Percentiles rank a stretch among this genome's conserved stretches.
Evolutionary conservation across 2,888 invertebrate genomes (phyloP).

Genomic region (Ichneumon xanthorius): DNA sequence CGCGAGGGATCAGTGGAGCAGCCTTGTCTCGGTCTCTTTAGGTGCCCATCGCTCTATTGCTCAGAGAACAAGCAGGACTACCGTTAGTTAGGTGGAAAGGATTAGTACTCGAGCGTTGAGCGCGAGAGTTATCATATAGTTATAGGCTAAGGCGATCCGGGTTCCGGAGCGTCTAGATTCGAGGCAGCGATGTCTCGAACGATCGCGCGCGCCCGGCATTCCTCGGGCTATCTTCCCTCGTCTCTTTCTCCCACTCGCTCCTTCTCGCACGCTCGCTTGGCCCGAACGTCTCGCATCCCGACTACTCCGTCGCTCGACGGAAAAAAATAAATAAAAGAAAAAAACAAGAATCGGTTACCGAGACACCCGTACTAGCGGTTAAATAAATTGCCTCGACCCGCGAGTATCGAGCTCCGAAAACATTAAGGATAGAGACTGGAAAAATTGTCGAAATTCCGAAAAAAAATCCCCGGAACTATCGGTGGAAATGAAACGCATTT

Average conservation of each 20-base stretch:
- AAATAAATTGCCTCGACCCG: conserved; percentile 59
- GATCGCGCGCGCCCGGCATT: conserved; percentile 54
- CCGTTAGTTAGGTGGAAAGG: conserved; percentile 42
- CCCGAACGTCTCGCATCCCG: not conserved
- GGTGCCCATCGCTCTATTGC: not conserved
- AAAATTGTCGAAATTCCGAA: not conserved
- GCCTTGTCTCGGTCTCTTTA: not conserved
- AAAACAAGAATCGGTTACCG: conserved; percentile 4
- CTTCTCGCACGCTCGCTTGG: not conserved
- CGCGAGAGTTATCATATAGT: conserved; percentile 30
- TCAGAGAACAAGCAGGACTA: conserved; percentile 43
- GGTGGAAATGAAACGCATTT: not conserved
- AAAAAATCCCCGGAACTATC: not conserved
- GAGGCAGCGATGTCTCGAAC: conserved; percentile 61
- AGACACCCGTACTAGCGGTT: conserved; percentile 16
- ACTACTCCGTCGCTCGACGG: conserved; percentile 1
- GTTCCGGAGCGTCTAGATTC: conserved; percentile 62
- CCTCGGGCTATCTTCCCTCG: conserved; percentile 46
- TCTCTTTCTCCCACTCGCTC: conserved; percentile 24
- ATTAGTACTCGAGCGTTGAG: conserved; percentile 32
- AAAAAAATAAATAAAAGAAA: not conserved
- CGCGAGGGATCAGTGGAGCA: conserved; percentile 18
- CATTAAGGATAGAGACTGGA: not conserved
- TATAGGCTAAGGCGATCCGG: conserved; percentile 25
- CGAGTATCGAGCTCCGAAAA: conserved; percentile 3